Base-by-base conservation (phyloP, 2,888 invertebrate species). In the Thera obeliscata region DNA sequence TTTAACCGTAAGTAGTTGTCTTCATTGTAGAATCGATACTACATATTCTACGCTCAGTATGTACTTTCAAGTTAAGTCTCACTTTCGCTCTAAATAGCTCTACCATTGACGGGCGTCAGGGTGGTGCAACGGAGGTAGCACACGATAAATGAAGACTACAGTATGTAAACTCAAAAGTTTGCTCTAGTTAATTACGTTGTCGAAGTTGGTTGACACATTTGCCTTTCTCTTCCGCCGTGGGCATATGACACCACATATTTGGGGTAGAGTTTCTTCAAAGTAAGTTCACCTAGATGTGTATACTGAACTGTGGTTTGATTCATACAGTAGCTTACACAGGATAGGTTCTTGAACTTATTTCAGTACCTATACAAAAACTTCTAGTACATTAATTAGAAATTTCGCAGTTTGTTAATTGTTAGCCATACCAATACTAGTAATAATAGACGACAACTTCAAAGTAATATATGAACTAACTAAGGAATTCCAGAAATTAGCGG, bases 21-120 rank as follows among this genome's bases (percentile, higher is more conserved):
- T 46, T 9, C 43, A 46, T 9, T 48, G 9, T 41, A 61, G 52
- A 61, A 60, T 56, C 55, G 55, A 58, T 61, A 61, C 52, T 60
- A 62, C 54, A 41, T 59, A 22, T 22, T 22, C 61, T 61, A 69
- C 65, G 69, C 69, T 73, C 67, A 72, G 71, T 75, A 72, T 74
- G 72, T 76, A 75, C 74, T 76, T 77, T 72, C 71, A 73, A 72
- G 63, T 73, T 77, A 79, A 72, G 75, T 75, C 77, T 76, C 73
- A 78, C 73, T 76, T 80, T 84, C 74, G 81, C 87, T 86, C 78
- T 87, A 88, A 92, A 91, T 91, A 56, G 56, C 22, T 90, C 90
- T 85, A 87, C 82, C 87, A 89, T 89, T 87, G 88, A 88, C 85
- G 84, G 83, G 81, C 73, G 78, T 67, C 73, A 74, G 74, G 74